Conservation (phyloP, 2,888 invertebrate species). For the Portevinia maculata region DNA sequence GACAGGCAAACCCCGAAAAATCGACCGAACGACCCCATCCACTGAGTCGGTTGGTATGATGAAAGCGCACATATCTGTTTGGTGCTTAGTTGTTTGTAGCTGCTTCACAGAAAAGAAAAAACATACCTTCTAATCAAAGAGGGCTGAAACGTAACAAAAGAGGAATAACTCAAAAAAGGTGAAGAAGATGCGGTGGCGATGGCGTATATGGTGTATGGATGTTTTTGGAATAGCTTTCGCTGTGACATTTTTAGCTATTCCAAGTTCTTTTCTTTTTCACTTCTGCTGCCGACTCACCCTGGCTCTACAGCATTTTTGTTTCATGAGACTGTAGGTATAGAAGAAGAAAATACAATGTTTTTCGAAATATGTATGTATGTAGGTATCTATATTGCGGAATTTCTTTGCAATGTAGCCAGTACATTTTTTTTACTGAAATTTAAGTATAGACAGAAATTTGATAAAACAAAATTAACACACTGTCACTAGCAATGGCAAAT, state of each 20-base stretch:
- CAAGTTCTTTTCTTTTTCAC: constrained; percentile 4
- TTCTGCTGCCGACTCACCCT: constrained; percentile 13
- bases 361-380: not conserved
- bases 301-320: not conserved
- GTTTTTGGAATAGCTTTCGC: constrained; percentile 46
- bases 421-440: too few species aligned
- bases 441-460: too few species aligned
- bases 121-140: not conserved
- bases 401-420: too few species aligned
- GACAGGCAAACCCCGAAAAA: constrained; percentile 68
- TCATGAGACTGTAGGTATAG: constrained; percentile 15
- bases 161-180: constrained; percentile 41
- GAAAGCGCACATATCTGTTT: constrained; percentile 62
- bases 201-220: constrained; percentile 12
- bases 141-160: constrained; percentile 38
- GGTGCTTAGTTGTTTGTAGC: constrained; percentile 37
- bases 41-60: constrained; percentile 66
- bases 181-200: constrained; percentile 63
- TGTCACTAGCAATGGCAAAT: too few species aligned
- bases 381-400: not conserved
- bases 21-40: constrained; percentile 73
- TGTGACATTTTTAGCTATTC: constrained; percentile 64
- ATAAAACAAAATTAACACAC: too few species aligned
- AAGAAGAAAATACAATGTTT: not conserved
- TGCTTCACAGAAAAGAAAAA: constrained; percentile 26